phyloP scores from a whole-genome alignment of 2,113 vertebrate genomes.

The Noturus placidus region DNA sequence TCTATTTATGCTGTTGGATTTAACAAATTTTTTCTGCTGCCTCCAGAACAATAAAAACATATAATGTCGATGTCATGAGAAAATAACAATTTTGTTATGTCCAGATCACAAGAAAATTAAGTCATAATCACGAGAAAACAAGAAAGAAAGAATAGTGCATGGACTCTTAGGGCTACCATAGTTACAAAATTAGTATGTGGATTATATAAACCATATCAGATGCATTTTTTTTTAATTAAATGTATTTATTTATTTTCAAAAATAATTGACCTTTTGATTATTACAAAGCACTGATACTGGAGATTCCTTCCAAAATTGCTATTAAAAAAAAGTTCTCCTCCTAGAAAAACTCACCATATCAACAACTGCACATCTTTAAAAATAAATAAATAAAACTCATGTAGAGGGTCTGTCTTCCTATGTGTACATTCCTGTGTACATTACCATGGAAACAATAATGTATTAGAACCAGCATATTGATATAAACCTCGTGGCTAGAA shows the following conservation, averaged over 20 bases:
- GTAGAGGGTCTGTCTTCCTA: neutral
- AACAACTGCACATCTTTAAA: neutral
- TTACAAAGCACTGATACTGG: neutral
- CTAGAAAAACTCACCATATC: neutral
- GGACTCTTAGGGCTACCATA: no score
- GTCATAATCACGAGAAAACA: no score
- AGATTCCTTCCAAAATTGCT: neutral
- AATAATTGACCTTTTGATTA: neutral
- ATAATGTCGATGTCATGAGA: no score
- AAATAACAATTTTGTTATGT: no score
- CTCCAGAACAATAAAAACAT: no score
- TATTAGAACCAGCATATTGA: neutral
- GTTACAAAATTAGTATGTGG: neutral
- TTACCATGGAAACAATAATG: neutral
- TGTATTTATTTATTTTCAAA: neutral
- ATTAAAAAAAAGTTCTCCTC: neutral
- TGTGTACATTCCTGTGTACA: neutral
- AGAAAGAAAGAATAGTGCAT: no score
- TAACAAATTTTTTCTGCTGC: no score
- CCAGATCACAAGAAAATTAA: no score
- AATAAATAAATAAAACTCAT: no score
- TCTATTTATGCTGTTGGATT: no score
- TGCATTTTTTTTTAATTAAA: no score
- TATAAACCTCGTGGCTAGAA: neutral
- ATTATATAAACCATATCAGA: neutral